Base-by-base conservation (phyloP, 2,113 vertebrate genomes). In the Abramis brama region DNA sequence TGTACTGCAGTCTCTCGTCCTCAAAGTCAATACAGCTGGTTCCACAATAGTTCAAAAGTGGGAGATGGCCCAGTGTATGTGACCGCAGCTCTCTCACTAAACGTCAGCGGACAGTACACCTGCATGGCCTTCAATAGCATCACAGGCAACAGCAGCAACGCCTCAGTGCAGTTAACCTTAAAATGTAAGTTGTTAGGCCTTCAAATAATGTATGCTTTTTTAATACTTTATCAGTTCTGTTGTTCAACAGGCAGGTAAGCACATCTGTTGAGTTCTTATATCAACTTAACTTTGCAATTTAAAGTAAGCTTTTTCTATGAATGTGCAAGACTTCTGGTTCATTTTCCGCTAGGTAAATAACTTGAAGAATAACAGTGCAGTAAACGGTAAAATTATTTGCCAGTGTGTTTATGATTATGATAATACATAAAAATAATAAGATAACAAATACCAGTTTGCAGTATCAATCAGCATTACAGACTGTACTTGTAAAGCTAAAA, bases 111-210 rank as follows among this genome's bases (percentile, higher is more conserved):
- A 84, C 17, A 52, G 21, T 94, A 94, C 87, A 93, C 87, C 33
- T 95, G 94, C 57, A 70, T 79, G 76, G 93, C 94, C 39, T 71
- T 82, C 55, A 95, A 95, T 87, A 1, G 85, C 9, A 85, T 94
- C 82, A 94, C 92, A 1, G 83, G 19, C 57, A 83, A 11, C 25
- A 92, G 78, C 84, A 91, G 62, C 83, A 91, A 78, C 60, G 86
- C 13, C 19, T 84, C 87, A 17, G 86, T 12, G 36, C 82, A 12
- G 2, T 82, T 95, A 66, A 90, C 83, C 12, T 91, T 95, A 47
- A 79, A 90, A 74, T 87, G 94, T 94, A 21, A 50, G 73, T 50
- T 25, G 43, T 36, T 21, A 68, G 33, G 30, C 3, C 7, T 68
- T 68, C 3, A 68, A 11, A 39, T 39, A 39, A 39, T 39, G 33